Conservation (phyloP, 2,888 invertebrate species). For the Lepidonotus clava region DNA sequence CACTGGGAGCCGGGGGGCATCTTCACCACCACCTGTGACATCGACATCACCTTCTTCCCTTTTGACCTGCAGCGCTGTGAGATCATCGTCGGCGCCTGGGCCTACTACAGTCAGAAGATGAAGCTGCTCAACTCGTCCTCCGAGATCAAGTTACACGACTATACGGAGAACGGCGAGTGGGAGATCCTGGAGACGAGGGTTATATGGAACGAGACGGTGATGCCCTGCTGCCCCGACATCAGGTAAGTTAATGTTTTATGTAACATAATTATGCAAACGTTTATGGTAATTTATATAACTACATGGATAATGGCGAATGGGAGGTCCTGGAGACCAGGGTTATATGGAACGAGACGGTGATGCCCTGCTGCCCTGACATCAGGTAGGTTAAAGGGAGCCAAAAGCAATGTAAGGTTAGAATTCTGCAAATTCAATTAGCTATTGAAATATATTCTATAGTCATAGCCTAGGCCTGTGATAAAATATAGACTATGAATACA, state of each 20-base stretch:
- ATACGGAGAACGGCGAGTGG: slow-evolving; percentile 54
- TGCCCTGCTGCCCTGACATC: slow-evolving; percentile 45
- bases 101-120: slow-evolving; percentile 56
- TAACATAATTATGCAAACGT: too few species aligned
- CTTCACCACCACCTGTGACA: slow-evolving; percentile 57
- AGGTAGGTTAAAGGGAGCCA: too few species aligned
- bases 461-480: too few species aligned
- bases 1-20: slow-evolving; percentile 58
- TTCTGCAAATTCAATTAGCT: too few species aligned
- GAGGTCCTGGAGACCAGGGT: slow-evolving; percentile 45
- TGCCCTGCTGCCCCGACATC: slow-evolving; percentile 45
- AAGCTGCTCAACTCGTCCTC: slow-evolving; percentile 50
- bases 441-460: too few species aligned
- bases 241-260: too few species aligned
- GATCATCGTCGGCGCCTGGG: slow-evolving; percentile 55
- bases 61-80: slow-evolving; percentile 52
- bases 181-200: slow-evolving; percentile 48
- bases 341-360: slow-evolving; percentile 44
- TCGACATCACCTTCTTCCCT: slow-evolving; percentile 57
- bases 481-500: too few species aligned
- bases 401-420: too few species aligned
- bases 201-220: slow-evolving; percentile 44
- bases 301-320: slow-evolving; percentile 54
- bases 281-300: slow-evolving; percentile 33
- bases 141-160: slow-evolving; percentile 51